Conservation (phyloP, 2,888 invertebrate genomes). For the Rotaria macrura region DNA sequence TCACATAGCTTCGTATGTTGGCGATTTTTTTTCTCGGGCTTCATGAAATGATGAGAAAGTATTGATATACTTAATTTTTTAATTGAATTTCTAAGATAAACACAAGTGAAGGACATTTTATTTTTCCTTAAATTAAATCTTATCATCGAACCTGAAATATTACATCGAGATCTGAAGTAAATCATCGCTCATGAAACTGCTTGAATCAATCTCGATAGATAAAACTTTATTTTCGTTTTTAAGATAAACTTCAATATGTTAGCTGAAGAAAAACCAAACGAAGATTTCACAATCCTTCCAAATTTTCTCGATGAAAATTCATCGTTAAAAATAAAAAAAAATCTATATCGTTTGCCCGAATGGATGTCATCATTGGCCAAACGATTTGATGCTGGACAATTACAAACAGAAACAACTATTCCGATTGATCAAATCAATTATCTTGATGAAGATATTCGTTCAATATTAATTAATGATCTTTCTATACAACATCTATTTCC, state of each 20-base stretch:
- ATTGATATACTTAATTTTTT: too few relatives aligned
- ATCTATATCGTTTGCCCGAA: background rate
- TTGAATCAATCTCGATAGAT: too few relatives aligned
- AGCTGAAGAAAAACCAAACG: background rate
- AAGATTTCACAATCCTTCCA: constrained; percentile 2
- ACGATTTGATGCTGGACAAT: background rate
- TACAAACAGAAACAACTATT: background rate
- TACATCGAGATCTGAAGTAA: too few relatives aligned
- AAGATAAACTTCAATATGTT: background rate
- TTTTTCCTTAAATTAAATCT: too few relatives aligned
- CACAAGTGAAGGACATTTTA: too few relatives aligned
- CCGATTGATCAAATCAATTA: background rate
- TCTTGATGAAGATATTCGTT: background rate
- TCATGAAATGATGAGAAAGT: too few relatives aligned
- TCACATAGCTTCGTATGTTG: too few relatives aligned
- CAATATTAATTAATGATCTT: background rate
- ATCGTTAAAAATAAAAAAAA: background rate
- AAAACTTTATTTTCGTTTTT: too few relatives aligned
- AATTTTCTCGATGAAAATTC: background rate
- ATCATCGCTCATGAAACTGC: too few relatives aligned
- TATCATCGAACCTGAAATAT: too few relatives aligned
- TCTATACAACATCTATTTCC: constrained; percentile 33
- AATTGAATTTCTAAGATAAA: too few relatives aligned
- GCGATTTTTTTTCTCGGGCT: too few relatives aligned
- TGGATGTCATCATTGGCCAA: background rate